These are phyloP conservation scores for Lepisosteus osseus DNA, from an alignment of 2,113 vertebrate species.

Conservation along the genomic window DNA sequence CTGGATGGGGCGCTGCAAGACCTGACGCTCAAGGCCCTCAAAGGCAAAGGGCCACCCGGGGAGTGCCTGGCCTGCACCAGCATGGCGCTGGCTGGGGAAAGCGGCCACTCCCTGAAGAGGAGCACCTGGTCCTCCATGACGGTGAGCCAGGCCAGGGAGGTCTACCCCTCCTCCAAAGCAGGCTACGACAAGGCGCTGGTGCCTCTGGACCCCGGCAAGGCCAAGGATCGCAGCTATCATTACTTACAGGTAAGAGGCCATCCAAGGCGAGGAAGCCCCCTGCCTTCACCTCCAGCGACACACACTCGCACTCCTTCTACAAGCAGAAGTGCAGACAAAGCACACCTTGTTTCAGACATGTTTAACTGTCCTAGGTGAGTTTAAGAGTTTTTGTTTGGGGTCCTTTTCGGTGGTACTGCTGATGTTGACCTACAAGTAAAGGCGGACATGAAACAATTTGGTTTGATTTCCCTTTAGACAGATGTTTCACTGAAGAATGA, in stretches of 20 bases:
- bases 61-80: slow-evolving; percentile 92
- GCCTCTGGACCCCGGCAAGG: slow-evolving; percentile 79
- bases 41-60: slow-evolving; percentile 70
- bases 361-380: too few species aligned
- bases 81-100: slow-evolving; percentile 81
- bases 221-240: slow-evolving; percentile 90
- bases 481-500: too few species aligned
- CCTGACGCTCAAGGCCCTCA: slow-evolving; percentile 90
- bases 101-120: slow-evolving; percentile 87
- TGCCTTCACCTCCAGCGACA: too few species aligned
- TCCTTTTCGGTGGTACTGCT: too few species aligned
- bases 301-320: too few species aligned
- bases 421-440: slow-evolving; percentile 9
- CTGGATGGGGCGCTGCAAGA: slow-evolving; percentile 94
- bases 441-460: background rate
- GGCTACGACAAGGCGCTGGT: slow-evolving; percentile 85
- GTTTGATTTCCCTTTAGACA: too few species aligned
- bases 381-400: too few species aligned
- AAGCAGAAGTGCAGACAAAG: too few species aligned
- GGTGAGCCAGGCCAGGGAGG: slow-evolving; percentile 93
- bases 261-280: too few species aligned
- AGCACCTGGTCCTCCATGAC: slow-evolving; percentile 98
- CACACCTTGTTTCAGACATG: too few species aligned
- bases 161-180: slow-evolving; percentile 73
- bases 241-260: slow-evolving; percentile 84